Evolutionary conservation across 2,797 vertebrate species (phyloP), one percentile per base, ranked within the genome.

Genomic region (Enteromius fasciolatus): DNA sequence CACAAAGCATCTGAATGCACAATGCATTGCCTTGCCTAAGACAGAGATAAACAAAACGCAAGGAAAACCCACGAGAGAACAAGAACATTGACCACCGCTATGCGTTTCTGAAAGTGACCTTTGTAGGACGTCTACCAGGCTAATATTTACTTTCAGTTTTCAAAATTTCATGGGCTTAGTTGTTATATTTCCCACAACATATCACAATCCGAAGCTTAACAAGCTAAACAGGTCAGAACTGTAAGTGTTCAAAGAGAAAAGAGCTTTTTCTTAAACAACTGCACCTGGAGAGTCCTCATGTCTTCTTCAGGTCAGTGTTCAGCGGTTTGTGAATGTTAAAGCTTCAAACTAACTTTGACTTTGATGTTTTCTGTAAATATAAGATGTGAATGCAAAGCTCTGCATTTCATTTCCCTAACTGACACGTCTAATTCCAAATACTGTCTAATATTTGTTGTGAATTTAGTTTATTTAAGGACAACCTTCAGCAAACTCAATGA

Each of bases 91-190:
- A 61, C 5, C 68, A 70, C 50, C 36, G 72, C 1, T 73, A 54
- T 74, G 28, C 9, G 31, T 17, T 17, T 52, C 14, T 73, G 46
- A 33, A 73, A 31, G 70, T 73, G 46, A 73, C 70, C 44, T 52
- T 5, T 54, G 72, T 17, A 54, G 31, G 72, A 74, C 1, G 1
- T 54, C 18, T 74, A 54, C 33, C 28, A 50, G 48, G 48, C 48
- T 28, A 54, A 54, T 54, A 74, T 74, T 23, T 36, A 52, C 3
- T 39, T 75, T 39, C 11, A 75, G 72, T 31, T 14, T 33, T 75
- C 3, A 52, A 73, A 2, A 73, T 33, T 20, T 74, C 9, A 2
- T 52, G 10, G 31, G 18, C 31, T 54, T 75, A n/a, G 14, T 33
- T 6, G 50, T 36, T 33, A n/a, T 54, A 33, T 9, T 70, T 5